These are phyloP conservation scores for Fissipunctia ypsillon DNA, from an alignment of 2,888 invertebrate species.

Conservation along the genomic window DNA sequence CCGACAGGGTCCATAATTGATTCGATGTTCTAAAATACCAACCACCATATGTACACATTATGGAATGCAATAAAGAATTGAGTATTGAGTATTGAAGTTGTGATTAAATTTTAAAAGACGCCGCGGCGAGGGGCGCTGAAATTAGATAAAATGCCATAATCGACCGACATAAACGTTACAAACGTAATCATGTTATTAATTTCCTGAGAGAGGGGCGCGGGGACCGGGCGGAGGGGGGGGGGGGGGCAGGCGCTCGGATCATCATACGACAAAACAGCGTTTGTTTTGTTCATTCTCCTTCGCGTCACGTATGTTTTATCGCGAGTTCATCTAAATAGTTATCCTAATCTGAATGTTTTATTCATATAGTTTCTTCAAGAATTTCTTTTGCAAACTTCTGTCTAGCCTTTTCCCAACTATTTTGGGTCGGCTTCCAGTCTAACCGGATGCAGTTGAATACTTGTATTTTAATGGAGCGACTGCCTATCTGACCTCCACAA, in stretches of 20 bases:
- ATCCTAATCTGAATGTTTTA: constrained; percentile 50
- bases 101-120: constrained; percentile 70
- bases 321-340: constrained; percentile 25
- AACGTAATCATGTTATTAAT: constrained; percentile 62
- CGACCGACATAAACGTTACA: constrained; percentile 54
- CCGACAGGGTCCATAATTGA: no score
- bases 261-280: constrained; percentile 24
- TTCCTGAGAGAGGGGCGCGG: not conserved
- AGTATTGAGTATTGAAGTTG: no score
- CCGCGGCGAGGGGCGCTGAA: constrained; percentile 58
- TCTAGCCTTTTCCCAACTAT: no score
- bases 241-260: not conserved
- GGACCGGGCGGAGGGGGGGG: not conserved
- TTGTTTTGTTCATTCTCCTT: constrained; percentile 29
- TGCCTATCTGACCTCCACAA: no score
- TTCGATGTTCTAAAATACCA: no score
- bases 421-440: no score
- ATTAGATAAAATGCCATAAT: constrained; percentile 68
- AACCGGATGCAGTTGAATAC: no score
- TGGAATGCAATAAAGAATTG: no score
- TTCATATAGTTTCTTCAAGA: constrained; percentile 36
- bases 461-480: no score
- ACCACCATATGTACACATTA: no score
- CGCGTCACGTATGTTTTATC: constrained; percentile 51
- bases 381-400: constrained; percentile 23